These are phyloP conservation scores for Papilio glaucus DNA, from an alignment of 1,140 invertebrate species.

Conservation along the genomic window DNA sequence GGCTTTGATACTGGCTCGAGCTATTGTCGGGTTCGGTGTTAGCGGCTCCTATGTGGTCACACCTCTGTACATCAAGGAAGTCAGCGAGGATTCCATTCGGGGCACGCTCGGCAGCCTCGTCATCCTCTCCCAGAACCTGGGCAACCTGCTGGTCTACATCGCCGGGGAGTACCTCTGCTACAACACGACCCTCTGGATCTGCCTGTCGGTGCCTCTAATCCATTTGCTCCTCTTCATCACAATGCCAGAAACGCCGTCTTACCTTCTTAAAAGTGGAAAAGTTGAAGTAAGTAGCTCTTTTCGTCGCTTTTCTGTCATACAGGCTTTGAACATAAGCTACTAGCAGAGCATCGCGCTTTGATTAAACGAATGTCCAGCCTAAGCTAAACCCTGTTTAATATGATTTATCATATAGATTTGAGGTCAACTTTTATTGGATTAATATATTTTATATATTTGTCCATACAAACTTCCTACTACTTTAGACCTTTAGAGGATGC, in stretches of 20 bases:
- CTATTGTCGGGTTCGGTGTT: conserved; percentile 63
- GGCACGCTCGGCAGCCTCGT: conserved; percentile 70
- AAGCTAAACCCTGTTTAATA: no score
- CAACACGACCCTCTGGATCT: conserved; percentile 66
- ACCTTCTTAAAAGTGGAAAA: conserved; percentile 69
- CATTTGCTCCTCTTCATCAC: conserved; percentile 65
- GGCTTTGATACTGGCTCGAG: conserved; percentile 70
- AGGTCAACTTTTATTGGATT: no score
- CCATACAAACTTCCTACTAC: no score
- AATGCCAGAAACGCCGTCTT: conserved; percentile 75
- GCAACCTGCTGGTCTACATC: conserved; percentile 68
- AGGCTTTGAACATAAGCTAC: no score
- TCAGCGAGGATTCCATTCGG: conserved; percentile 71
- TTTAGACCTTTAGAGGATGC: no score
- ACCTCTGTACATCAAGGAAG: conserved; percentile 74
- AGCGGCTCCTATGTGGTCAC: conserved; percentile 72
- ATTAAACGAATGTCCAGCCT: no score
- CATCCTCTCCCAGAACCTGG: conserved; percentile 69
- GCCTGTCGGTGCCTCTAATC: conserved; percentile 63
- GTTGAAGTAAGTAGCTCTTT: conserved; percentile 58
- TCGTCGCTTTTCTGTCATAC: no score
- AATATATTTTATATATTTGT: no score
- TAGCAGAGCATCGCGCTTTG: no score
- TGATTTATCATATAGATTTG: no score
- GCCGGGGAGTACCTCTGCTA: conserved; percentile 72